Base-by-base conservation (phyloP, 2,888 invertebrate species). In the Volucella inflata region DNA sequence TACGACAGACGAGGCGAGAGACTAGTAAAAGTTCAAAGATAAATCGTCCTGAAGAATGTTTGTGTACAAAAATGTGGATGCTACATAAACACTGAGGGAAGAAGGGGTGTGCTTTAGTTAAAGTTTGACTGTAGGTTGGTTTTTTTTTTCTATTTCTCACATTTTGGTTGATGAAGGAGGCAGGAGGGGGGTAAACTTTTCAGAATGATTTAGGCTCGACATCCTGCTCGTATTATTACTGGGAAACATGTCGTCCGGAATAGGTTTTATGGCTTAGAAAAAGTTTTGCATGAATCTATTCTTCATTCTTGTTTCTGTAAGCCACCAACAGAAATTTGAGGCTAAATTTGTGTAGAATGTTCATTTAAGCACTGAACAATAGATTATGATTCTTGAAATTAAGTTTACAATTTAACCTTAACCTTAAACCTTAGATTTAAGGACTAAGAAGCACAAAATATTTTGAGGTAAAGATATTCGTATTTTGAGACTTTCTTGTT, bases 11-110 rank as follows among this genome's bases (percentile, higher is more conserved):
- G 38, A 55, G 53, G 62, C 48, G 17, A 40, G 75, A 57, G 59
- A 70, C 70, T 30, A 40, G 71, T 11, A 60, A 76, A 85, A 80
- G 67, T 80, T 85, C 38, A 36, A 44, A 85, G 62, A 85, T 80
- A 80, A 76, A 85, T 85, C 76, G 71, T 71, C 60, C n/a, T 55
- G 46, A 62, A 67, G 68, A 75, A 77, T 76, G 72, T 36, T 65
- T 50, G 68, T 53, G 16, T 55, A 74, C 44, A 42, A 44, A 30
- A 67, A 78, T 71, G 46, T 36, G 30, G 30, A 30, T 36, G 64
- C 55, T 51, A 44, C 59, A 57, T 76, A 6, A 30, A 30, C 4
- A 30, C 6, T 30, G 30, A 38, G 51, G 21, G n/a, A 44, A 46
- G n/a, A 44, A 46, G 16, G 68, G 36, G 44, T 78, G 50, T 21